These are phyloP conservation scores for Chymomyza costata DNA, from an alignment of 1,140 invertebrate species.

Conservation along the genomic window DNA sequence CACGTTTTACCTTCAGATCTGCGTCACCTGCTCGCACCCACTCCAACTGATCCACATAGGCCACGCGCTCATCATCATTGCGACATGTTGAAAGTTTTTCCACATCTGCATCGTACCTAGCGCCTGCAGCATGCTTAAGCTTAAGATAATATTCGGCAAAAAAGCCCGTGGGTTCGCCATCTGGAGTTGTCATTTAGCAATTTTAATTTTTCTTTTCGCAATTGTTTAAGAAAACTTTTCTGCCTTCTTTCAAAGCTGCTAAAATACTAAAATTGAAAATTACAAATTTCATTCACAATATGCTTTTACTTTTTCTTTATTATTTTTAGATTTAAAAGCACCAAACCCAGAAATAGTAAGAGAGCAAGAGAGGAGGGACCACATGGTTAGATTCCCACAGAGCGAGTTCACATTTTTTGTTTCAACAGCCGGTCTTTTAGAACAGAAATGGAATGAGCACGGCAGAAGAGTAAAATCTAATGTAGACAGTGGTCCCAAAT, in stretches of 20 bases:
- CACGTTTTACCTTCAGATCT: constrained; percentile 52
- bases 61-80: constrained; percentile 66
- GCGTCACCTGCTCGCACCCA: constrained; percentile 51
- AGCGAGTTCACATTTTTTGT: constrained; percentile 10
- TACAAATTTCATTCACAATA: constrained; percentile 35
- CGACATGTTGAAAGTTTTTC: constrained; percentile 42
- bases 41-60: constrained; percentile 56
- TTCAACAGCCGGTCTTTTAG: constrained; percentile 20
- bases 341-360: constrained; percentile 1
- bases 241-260: too few species aligned
- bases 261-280: constrained; percentile 21
- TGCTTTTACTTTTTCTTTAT: constrained; percentile 28
- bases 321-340: constrained; percentile 50
- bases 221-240: constrained; percentile 13
- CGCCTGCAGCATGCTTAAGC: constrained; percentile 42
- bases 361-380: background rate
- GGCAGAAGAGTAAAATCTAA: too few species aligned
- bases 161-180: constrained; percentile 60
- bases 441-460: constrained; percentile 1
- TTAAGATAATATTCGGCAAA: constrained; percentile 71
- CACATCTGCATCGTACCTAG: constrained; percentile 43
- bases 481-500: too few species aligned
- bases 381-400: too few species aligned
- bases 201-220: constrained; percentile 6
- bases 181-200: constrained; percentile 47